A percentile compares a stretch with the other conserved stretches of the same genome.
Evolutionary conservation across 1,140 invertebrate genomes (phyloP).

Genomic region (Dreissena polymorpha): DNA sequence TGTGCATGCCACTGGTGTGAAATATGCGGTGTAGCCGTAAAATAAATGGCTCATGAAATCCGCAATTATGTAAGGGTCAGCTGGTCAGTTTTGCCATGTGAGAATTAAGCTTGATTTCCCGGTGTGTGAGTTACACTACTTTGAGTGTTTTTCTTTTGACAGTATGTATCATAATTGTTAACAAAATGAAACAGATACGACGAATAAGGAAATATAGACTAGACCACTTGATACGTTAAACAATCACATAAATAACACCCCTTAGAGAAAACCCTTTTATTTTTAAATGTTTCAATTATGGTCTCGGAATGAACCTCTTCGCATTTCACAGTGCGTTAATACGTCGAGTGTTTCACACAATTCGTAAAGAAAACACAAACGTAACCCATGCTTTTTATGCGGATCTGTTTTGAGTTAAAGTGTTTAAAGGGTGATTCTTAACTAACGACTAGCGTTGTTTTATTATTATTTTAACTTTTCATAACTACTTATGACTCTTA

Average conservation of each 20-base stretch:
- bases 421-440: too few relatives aligned
- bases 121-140: background rate
- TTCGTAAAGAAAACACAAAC: too few relatives aligned
- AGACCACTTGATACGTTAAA: background rate
- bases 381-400: too few relatives aligned
- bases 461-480: too few relatives aligned
- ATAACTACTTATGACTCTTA: too few relatives aligned
- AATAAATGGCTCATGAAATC: slow-evolving; percentile 30
- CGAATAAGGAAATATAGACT: too few relatives aligned
- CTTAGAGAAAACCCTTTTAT: background rate
- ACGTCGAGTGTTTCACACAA: too few relatives aligned
- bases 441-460: too few relatives aligned
- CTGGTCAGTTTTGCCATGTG: slow-evolving; percentile 14
- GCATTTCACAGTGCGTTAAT: too few relatives aligned
- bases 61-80: slow-evolving; percentile 48
- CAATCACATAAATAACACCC: background rate
- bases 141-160: background rate
- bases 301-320: too few relatives aligned
- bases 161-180: background rate
- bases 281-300: too few relatives aligned
- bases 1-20: slow-evolving; percentile 10
- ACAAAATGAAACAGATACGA: background rate
- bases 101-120: background rate
- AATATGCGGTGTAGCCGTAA: background rate
- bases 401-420: too few relatives aligned